These are phyloP conservation scores for Ploceus nigricollis DNA, from an alignment of 2,113 vertebrate species.

Conservation along the genomic window DNA sequence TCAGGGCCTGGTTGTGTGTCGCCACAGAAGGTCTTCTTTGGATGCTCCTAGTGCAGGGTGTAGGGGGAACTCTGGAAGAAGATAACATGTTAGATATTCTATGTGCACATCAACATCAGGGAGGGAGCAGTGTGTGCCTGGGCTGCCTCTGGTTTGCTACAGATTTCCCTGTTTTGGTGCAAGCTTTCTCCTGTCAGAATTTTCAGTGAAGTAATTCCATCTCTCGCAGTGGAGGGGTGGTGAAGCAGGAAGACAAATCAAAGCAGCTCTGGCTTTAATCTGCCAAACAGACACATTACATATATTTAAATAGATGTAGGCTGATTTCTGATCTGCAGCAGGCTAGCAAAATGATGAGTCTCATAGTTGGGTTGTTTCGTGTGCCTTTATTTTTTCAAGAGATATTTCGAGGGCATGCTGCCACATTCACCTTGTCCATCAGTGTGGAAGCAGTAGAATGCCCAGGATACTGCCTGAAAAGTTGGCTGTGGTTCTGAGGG, in stretches of 20 bases:
- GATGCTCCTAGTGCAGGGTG: neutral
- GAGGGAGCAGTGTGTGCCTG: neutral
- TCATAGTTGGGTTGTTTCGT: neutral
- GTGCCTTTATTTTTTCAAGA: neutral
- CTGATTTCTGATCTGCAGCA: neutral
- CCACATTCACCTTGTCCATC: neutral
- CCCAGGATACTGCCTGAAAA: neutral
- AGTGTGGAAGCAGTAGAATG: neutral
- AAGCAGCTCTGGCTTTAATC: neutral
- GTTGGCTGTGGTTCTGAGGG: rapidly evolving
- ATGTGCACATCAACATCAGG: rapidly evolving
- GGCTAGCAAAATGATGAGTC: neutral
- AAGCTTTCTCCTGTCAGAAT: neutral
- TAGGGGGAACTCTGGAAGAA: neutral
- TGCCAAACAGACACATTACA: neutral
- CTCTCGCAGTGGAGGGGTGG: neutral
- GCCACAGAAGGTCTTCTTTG: neutral
- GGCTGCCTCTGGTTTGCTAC: neutral
- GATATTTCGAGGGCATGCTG: neutral
- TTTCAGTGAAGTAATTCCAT: neutral
- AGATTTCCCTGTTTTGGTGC: neutral
- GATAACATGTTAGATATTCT: neutral
- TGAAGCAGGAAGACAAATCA: neutral
- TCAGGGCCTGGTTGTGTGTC: neutral
- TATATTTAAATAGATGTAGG: neutral